Evolutionary conservation across 2,797 vertebrate genomes (phyloP).

Genomic region (Jordanella pulchra): DNA sequence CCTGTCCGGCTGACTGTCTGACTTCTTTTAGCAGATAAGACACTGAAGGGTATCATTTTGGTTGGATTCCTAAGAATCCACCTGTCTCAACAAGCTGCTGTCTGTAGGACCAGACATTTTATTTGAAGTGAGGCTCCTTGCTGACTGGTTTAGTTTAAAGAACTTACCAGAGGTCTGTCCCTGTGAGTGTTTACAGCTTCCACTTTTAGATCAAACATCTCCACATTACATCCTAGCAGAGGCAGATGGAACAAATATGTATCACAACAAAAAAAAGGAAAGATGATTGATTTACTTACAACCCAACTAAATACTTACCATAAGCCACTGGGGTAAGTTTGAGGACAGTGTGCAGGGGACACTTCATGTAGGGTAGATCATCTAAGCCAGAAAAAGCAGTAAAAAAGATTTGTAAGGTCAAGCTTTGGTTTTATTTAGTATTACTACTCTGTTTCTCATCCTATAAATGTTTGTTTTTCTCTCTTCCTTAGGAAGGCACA

Average conservation of each 20-base stretch:
- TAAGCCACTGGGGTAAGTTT: constrained; percentile 95
- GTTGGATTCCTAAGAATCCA: constrained; percentile 9
- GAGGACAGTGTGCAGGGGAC: constrained; percentile 91
- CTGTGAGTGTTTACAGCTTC: constrained; percentile 93
- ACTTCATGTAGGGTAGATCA: constrained; percentile 90
- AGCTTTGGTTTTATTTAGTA: constrained; percentile 1
- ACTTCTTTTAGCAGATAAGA: constrained; percentile 3
- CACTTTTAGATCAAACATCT: constrained; percentile 87
- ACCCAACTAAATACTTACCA: constrained; percentile 75
- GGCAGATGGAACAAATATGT: not conserved
- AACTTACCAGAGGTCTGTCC: constrained; percentile 86
- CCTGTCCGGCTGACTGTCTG: not conserved
- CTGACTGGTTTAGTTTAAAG: too few species aligned
- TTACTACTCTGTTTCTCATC: constrained; percentile 15
- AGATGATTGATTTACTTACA: not conserved
- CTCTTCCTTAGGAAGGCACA: constrained; percentile 1
- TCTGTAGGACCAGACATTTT: not conserved
- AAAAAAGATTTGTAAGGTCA: not conserved
- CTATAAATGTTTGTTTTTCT: not conserved
- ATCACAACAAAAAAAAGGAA: constrained; percentile 18
- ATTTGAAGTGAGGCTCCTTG: not conserved
- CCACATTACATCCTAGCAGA: constrained; percentile 91
- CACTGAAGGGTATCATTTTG: constrained; percentile 21
- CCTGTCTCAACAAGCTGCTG: constrained; percentile 9
- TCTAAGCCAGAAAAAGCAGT: constrained; percentile 73